Evolutionary conservation across 2,113 vertebrate genomes (phyloP), one percentile per base, ranked within the genome.

Genomic region (Psittacus erithacus): DNA sequence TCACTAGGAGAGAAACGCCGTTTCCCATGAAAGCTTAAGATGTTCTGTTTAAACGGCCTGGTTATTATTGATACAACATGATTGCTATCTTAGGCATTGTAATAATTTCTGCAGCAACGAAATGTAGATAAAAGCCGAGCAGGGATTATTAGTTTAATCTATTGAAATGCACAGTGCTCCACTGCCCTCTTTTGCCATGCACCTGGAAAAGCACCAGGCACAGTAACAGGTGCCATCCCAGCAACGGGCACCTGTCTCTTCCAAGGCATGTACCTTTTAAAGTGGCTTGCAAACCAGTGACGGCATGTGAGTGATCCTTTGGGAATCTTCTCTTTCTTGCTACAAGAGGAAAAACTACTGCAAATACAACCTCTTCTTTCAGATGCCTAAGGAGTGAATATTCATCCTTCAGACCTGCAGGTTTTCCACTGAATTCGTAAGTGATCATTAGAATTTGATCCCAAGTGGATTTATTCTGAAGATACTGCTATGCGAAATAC

Each of bases 101-200:
- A 71, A 68, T 88, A 75, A 27, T 75, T 96, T 90, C 60, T 82
- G 62, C 62, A 90, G 62, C 65, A 62, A 67, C 67, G 33, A 80
- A 88, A 83, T 39, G 41, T 53, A 79, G 62, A 65, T 62, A 35
- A 71, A 76, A 84, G 29, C 60, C 41, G 17, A 86, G 24, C 57
- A 88, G 57, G n/a, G 31, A 49, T 93, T n/a, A 77, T 92, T 88
- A 44, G 18, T 69, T 82, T 79, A 82, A 62, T 73, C 70, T 80
- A 6, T 52, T 52, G 44, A 73, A 92, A 69, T 38, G 49, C 52
- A 20, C 77, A 92, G 86, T 82, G 62, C 94, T 96, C 62, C 96
- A 91, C 91, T 96, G 96, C 95, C 96, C 95, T 95, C 96, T 97
- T 95, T 96, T 95, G 96, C 93, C 74, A 12, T 4, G 7, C 55